Conservation (phyloP, 2,888 invertebrate genomes). For the Oscheius onirici region DNA sequence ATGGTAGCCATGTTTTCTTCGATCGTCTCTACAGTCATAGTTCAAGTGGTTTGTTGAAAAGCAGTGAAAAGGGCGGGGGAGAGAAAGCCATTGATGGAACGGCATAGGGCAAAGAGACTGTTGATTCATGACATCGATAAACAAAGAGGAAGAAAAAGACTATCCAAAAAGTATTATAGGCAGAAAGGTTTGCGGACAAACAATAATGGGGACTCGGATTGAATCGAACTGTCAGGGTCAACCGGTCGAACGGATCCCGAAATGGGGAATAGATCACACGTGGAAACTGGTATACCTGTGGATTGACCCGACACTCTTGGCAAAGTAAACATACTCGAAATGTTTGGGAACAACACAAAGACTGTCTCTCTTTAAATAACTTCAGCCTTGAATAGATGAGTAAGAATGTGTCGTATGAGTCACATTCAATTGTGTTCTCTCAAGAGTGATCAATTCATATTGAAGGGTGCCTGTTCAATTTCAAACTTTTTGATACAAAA, state of each 20-base stretch:
- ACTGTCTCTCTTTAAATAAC: neutral
- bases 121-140: neutral
- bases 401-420: neutral
- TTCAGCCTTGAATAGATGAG: neutral
- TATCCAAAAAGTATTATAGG: too few species aligned
- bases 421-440: neutral
- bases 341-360: neutral
- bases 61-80: constrained; percentile 2
- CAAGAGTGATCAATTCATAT: neutral
- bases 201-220: neutral
- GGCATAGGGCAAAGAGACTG: neutral
- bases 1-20: constrained; percentile 29
- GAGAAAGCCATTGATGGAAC: neutral
- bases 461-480: neutral
- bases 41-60: neutral
- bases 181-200: too few species aligned
- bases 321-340: neutral
- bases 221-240: neutral
- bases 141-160: neutral
- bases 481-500: too few species aligned
- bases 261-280: neutral
- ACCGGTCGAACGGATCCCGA: constrained; percentile 4
- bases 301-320: neutral
- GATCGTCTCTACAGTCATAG: neutral
- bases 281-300: neutral